phyloP scores from a whole-genome alignment of 2,888 invertebrate genomes.

The Pandemis corylana region DNA sequence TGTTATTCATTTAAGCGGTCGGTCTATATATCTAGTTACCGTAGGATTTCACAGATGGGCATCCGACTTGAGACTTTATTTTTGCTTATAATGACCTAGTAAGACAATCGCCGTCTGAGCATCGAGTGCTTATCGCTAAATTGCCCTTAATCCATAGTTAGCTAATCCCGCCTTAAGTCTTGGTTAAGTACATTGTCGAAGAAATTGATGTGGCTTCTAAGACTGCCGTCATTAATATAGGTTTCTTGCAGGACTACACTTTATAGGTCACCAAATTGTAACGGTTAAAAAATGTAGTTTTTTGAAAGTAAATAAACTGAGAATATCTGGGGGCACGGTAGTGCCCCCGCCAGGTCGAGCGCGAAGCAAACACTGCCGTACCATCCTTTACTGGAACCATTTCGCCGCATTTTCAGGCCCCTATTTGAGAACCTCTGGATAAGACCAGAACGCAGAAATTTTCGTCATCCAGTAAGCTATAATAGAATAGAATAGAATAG shows the following conservation, averaged over 20 bases:
- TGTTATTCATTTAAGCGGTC: too few species aligned
- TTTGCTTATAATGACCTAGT: background rate
- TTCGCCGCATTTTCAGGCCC: too few species aligned
- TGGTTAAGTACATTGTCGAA: constrained; percentile 21
- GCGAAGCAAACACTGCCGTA: too few species aligned
- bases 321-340: too few species aligned
- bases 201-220: constrained; percentile 27
- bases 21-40: too few species aligned
- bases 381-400: too few species aligned
- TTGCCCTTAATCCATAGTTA: constrained; percentile 26
- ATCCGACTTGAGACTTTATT: background rate
- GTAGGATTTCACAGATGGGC: background rate
- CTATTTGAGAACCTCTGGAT: too few species aligned
- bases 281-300: background rate
- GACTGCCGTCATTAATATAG: constrained; percentile 1
- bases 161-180: constrained; percentile 23
- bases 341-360: too few species aligned
- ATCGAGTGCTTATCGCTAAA: constrained; percentile 19
- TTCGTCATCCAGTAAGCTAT: too few species aligned
- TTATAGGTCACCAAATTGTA: background rate
- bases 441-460: too few species aligned
- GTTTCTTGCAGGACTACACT: background rate
- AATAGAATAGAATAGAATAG: too few species aligned
- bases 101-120: background rate
- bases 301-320: too few species aligned